Base-by-base conservation (phyloP, 2,888 invertebrate species). In the Nebria salina region DNA sequence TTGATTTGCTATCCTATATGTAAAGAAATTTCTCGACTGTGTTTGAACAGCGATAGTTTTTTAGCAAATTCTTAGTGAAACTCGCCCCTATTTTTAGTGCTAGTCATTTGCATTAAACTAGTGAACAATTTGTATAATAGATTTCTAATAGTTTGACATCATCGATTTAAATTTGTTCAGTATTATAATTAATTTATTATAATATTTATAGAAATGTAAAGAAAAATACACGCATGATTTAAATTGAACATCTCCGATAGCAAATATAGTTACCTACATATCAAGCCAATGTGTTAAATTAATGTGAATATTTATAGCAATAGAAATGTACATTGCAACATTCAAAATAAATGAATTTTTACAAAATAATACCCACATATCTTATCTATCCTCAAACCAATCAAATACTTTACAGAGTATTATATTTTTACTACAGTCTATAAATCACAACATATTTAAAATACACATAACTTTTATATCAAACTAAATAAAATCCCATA, bases 261-360 rank as follows among this genome's bases (percentile, higher is more conserved):
- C 85, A 85, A 85, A 82, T 84, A 84, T 86, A 86, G 86, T 85
- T 86, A 87, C 86, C 86, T 85, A 83, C 84, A 84, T 85, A 85
- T 84, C 85, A 85, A 85, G 84, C 85, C 84, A 85, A 83, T 85
- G 82, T 83, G 82, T 83, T 84, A 79, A 70, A 26, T 20, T 54
- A 34, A 64, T 75, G 70, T 80, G 80, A 80, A 80, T 80, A 80
- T 80, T 80, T 80, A 80, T 80, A 80, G 80, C 80, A 80, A 80
- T 80, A 80, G 75, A 75, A 73, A 25, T 80, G 80, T 80, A 80
- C 80, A 75, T 80, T 80, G 75, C 80, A 80, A 80, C 75, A 75
- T 75, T 34, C 70, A 74, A 80, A 80, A 75, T 75, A 80, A 80
- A 66, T 68, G 74, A 80, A 70, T 75, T 80, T 80, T 80, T 75